Conservation (phyloP, 23 tunicate species). For the Ciona savignyi region DNA sequence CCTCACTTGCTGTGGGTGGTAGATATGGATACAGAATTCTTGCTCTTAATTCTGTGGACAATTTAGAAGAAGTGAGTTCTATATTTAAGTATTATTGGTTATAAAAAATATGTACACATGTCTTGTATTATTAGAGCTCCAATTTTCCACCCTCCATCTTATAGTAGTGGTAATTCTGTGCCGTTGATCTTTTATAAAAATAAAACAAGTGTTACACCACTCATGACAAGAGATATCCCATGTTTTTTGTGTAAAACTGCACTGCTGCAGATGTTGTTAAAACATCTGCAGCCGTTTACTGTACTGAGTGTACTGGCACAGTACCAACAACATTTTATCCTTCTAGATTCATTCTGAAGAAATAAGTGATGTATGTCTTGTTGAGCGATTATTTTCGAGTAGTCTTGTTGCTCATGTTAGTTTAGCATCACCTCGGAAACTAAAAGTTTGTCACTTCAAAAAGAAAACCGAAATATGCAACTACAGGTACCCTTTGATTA, state of each 20-base stretch:
- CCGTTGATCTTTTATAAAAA: no score
- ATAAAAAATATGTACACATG: no score
- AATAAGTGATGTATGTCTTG: constrained; percentile 48
- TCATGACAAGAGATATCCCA: no score
- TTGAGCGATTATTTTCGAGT: constrained; percentile 66
- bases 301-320: no score
- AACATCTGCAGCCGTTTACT: no score
- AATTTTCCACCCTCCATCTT: background rate
- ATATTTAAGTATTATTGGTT: no score
- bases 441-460: constrained; percentile 63
- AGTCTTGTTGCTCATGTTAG: constrained; percentile 65
- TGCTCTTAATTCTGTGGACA: constrained; percentile 35
- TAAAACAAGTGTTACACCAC: no score
- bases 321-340: no score
- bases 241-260: no score
- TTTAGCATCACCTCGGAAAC: constrained; percentile 43
- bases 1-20: constrained; percentile 59
- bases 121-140: background rate
- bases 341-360: constrained; percentile 42
- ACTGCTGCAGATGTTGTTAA: no score
- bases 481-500: constrained; percentile 23
- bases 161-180: background rate
- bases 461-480: constrained; percentile 54
- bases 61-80: constrained; percentile 36
- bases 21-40: constrained; percentile 35